A percentile compares a stretch with the other conserved stretches of the same genome.
Evolutionary conservation across 1,140 invertebrate genomes (phyloP).

Genomic region (Drosophila jambulina): DNA sequence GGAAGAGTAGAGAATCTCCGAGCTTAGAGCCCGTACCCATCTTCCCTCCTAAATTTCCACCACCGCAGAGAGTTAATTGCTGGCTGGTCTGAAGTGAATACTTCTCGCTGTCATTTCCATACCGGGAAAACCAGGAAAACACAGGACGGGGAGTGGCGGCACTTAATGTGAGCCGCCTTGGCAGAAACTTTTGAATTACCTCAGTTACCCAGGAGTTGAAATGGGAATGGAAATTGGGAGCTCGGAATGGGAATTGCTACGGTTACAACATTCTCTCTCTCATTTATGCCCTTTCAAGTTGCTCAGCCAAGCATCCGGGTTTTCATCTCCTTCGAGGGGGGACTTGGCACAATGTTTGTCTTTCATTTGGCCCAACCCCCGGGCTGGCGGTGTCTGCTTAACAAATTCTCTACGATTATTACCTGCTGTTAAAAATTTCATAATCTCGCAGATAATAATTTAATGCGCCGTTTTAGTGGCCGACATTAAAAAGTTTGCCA

Average conservation of each 20-base stretch:
- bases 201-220: slow-evolving; percentile 60
- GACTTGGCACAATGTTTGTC: slow-evolving; percentile 63
- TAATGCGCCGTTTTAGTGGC: slow-evolving; percentile 78
- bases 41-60: background rate
- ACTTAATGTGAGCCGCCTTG: slow-evolving; percentile 75
- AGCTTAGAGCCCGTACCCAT: background rate
- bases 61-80: slow-evolving; percentile 70
- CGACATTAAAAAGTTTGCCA: slow-evolving; percentile 78
- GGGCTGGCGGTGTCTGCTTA: slow-evolving; percentile 43
- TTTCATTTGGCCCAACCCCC: slow-evolving; percentile 61
- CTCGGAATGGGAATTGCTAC: slow-evolving; percentile 60
- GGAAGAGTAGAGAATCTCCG: background rate
- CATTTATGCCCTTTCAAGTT: slow-evolving; percentile 83
- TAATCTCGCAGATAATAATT: slow-evolving; percentile 82
- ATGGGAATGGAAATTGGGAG: slow-evolving; percentile 25
- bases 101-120: slow-evolving; percentile 67
- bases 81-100: slow-evolving; percentile 71
- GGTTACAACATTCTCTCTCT: slow-evolving; percentile 57
- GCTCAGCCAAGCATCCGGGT: slow-evolving; percentile 67
- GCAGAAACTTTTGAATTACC: slow-evolving; percentile 80
- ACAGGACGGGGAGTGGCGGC: slow-evolving; percentile 12
- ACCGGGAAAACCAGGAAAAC: slow-evolving; percentile 46
- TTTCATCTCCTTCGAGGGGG: slow-evolving; percentile 17
- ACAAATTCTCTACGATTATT: slow-evolving; percentile 79
- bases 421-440: slow-evolving; percentile 83